phyloP scores from a whole-genome alignment of 2,888 invertebrate genomes.

The Arctia plantaginis region DNA sequence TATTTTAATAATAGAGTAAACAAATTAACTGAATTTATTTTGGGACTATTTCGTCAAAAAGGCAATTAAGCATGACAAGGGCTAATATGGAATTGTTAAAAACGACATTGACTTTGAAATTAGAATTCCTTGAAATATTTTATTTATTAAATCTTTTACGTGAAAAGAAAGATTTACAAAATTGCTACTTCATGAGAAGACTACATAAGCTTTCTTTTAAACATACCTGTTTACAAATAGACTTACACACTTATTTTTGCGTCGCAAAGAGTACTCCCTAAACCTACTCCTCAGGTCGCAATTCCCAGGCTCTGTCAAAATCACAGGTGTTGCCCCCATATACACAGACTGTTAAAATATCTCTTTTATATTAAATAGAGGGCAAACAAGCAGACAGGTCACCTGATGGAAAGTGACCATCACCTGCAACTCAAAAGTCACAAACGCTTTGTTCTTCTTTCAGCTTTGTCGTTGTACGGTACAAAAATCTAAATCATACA shows the following conservation, averaged over 20 bases:
- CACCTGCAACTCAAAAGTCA: too few relatives aligned
- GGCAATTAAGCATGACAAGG: slow-evolving; percentile 35
- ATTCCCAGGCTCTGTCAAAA: too few relatives aligned
- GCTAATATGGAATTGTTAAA: slow-evolving; percentile 32
- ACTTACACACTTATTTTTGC: too few relatives aligned
- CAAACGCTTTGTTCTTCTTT: too few relatives aligned
- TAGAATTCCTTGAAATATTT: background rate
- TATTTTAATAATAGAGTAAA: slow-evolving; percentile 83
- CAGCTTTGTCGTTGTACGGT: too few relatives aligned
- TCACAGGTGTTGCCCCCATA: too few relatives aligned
- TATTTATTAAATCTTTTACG: background rate
- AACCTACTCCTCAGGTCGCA: too few relatives aligned
- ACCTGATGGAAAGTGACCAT: background rate
- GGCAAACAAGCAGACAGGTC: background rate
- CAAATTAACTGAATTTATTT: slow-evolving; percentile 65
- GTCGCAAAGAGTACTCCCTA: too few relatives aligned
- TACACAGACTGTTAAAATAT: too few relatives aligned
- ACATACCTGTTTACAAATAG: too few relatives aligned
- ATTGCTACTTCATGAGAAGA: background rate
- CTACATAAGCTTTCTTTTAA: background rate
- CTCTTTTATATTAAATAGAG: too few relatives aligned
- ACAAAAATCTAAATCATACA: too few relatives aligned
- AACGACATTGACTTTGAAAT: slow-evolving; percentile 15
- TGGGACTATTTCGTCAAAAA: slow-evolving; percentile 52
- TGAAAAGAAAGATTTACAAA: background rate